Percentiles rank a stretch among this genome's conserved stretches.
Evolutionary conservation across 2,888 invertebrate genomes (phyloP).

Genomic region (Amiota minor): DNA sequence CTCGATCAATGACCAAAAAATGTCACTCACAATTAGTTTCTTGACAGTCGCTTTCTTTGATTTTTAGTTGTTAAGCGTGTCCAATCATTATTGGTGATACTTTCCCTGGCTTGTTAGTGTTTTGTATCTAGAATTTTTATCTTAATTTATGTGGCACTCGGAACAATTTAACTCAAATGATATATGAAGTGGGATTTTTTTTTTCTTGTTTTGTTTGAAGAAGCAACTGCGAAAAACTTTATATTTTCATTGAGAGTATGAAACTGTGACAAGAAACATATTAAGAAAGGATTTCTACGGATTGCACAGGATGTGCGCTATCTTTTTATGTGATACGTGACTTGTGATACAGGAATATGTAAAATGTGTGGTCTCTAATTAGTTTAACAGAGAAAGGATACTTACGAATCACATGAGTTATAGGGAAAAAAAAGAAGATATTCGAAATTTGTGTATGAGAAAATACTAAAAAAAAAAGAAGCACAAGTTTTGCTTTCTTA

Average conservation of each 20-base stretch:
- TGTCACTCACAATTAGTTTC: constrained; percentile 2
- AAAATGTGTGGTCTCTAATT: too few species aligned
- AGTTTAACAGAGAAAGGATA: too few species aligned
- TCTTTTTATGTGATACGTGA: neutral
- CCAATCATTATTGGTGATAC: neutral
- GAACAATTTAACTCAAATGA: neutral
- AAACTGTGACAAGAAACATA: neutral
- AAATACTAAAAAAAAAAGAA: too few species aligned
- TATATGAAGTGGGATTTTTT: neutral
- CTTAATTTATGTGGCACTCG: constrained; percentile 12
- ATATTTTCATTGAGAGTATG: neutral
- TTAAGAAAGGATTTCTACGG: neutral
- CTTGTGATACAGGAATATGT: too few species aligned
- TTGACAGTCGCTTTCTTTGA: constrained; percentile 13
- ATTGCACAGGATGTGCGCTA: constrained; percentile 4
- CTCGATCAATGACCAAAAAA: neutral
- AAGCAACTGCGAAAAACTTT: neutral
- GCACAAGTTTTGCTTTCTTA: too few species aligned
- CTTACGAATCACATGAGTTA: too few species aligned
- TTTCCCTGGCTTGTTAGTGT: too few species aligned
- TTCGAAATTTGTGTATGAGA: too few species aligned
- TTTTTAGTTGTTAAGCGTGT: neutral
- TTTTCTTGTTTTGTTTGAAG: neutral
- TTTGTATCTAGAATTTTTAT: neutral
- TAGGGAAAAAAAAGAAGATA: too few species aligned